Evolutionary conservation across 2,888 invertebrate species (phyloP).

Genomic region (Epinotia nisella): DNA sequence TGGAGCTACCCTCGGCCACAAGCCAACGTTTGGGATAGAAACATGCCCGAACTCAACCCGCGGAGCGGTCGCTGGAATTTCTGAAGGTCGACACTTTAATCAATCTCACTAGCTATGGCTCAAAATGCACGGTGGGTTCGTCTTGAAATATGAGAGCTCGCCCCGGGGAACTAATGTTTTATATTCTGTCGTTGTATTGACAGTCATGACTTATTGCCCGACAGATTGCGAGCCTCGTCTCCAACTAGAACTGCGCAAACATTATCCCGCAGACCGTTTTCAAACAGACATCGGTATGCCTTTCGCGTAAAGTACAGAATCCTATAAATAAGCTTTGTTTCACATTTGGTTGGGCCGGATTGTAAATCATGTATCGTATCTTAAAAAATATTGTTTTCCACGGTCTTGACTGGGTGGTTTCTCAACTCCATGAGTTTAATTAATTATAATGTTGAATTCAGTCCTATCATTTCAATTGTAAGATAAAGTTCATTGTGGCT

Average conservation of each 20-base stretch:
- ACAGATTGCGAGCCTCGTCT: conserved; percentile 60
- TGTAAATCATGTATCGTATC: conserved; percentile 47
- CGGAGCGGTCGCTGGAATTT: conserved; percentile 51
- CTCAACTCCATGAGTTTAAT: background rate
- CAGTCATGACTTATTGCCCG: conserved; percentile 74
- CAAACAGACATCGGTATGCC: conserved; percentile 39
- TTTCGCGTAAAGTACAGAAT: conserved; percentile 43
- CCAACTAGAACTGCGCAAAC: conserved; percentile 46
- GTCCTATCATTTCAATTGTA: background rate
- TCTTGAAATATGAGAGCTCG: conserved; percentile 70
- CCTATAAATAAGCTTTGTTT: conserved; percentile 10
- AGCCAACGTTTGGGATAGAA: conserved; percentile 40
- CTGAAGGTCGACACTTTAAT: conserved; percentile 71
- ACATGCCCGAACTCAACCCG: conserved; percentile 38
- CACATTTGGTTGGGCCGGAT: conserved; percentile 41
- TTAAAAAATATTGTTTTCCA: conserved; percentile 41
- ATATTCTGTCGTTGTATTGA: conserved; percentile 77
- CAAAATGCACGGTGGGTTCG: conserved; percentile 70
- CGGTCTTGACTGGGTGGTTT: conserved; percentile 20
- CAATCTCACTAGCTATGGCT: conserved; percentile 65
- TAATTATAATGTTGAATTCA: background rate
- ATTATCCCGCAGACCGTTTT: conserved; percentile 43
- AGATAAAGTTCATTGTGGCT: background rate
- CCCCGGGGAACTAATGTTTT: conserved; percentile 71
- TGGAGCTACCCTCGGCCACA: conserved; percentile 32